Conservation (phyloP, 1,140 invertebrate genomes). For the Brachionus rubens region DNA sequence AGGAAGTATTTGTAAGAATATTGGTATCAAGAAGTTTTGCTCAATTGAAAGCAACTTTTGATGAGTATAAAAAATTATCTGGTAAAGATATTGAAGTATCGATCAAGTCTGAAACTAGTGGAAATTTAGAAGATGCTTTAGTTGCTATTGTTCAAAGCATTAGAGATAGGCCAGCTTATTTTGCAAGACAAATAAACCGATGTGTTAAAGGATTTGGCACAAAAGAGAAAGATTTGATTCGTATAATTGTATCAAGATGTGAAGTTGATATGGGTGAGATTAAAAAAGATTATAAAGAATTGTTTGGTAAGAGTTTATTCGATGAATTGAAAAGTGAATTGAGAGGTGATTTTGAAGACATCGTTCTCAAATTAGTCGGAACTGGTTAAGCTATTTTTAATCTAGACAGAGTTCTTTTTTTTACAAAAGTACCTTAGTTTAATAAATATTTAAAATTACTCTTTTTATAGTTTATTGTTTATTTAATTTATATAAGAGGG, state of each 20-base stretch:
- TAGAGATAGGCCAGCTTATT: slow-evolving; percentile 23
- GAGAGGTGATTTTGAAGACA: slow-evolving; percentile 22
- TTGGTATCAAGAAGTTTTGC: too few relatives aligned
- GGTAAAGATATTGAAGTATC: slow-evolving; percentile 26
- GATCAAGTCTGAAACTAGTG: background rate
- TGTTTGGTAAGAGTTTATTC: background rate
- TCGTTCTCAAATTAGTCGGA: slow-evolving; percentile 9
- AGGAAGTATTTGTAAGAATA: too few relatives aligned
- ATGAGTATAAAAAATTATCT: slow-evolving; percentile 17
- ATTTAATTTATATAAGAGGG: too few relatives aligned
- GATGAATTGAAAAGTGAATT: slow-evolving; percentile 28
- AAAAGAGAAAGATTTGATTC: slow-evolving; percentile 45
- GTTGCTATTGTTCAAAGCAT: background rate
- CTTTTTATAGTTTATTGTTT: too few relatives aligned
- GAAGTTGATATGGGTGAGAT: slow-evolving; percentile 44
- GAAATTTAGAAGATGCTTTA: too few relatives aligned
- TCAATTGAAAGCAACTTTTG: background rate
- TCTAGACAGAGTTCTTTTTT: background rate
- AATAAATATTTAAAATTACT: too few relatives aligned
- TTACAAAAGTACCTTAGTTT: too few relatives aligned
- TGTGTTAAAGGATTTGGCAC: background rate
- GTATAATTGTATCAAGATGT: slow-evolving; percentile 24
- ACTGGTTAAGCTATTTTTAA: background rate
- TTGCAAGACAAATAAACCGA: background rate
- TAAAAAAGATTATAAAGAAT: slow-evolving; percentile 9